Conservation (phyloP, 2,797 vertebrate genomes). For the Argyrosomus regius region DNA sequence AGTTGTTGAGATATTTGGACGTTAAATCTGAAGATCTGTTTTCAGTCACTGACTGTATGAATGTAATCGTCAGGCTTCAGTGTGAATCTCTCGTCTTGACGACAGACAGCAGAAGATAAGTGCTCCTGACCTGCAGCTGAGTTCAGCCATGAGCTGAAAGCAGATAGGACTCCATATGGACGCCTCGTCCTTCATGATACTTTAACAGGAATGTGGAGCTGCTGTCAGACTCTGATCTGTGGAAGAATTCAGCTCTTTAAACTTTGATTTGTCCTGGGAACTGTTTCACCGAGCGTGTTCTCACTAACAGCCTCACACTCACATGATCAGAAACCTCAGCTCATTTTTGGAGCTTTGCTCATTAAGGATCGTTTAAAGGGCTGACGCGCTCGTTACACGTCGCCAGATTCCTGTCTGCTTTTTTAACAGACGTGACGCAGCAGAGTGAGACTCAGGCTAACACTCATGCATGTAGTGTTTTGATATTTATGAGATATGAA, state of each 20-base stretch:
- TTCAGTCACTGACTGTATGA: background rate
- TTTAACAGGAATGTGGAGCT: conserved; percentile 55
- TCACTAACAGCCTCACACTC: conserved; percentile 20
- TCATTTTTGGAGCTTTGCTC: conserved; percentile 11
- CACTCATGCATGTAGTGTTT: background rate
- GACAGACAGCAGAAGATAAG: conserved; percentile 39
- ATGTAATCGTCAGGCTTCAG: background rate
- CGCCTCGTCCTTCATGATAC: conserved; percentile 31
- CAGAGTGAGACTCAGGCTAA: background rate
- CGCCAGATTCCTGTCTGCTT: no score
- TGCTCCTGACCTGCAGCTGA: conserved; percentile 48
- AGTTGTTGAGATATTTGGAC: background rate
- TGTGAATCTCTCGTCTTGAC: no score
- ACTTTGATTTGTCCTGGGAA: conserved; percentile 49
- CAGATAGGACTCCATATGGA: conserved; percentile 76
- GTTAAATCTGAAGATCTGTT: no score
- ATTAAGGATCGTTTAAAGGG: conserved; percentile 11
- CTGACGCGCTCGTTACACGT: background rate
- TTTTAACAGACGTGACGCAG: background rate
- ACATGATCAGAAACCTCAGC: conserved; percentile 33
- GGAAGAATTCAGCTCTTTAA: conserved; percentile 32
- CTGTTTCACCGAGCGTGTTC: conserved; percentile 23
- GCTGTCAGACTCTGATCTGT: conserved; percentile 49
- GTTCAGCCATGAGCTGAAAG: conserved; percentile 73
- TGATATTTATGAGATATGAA: conserved; percentile 20